phyloP scores from a whole-genome alignment of 1,140 invertebrate species.

The Heliconius hermathena region DNA sequence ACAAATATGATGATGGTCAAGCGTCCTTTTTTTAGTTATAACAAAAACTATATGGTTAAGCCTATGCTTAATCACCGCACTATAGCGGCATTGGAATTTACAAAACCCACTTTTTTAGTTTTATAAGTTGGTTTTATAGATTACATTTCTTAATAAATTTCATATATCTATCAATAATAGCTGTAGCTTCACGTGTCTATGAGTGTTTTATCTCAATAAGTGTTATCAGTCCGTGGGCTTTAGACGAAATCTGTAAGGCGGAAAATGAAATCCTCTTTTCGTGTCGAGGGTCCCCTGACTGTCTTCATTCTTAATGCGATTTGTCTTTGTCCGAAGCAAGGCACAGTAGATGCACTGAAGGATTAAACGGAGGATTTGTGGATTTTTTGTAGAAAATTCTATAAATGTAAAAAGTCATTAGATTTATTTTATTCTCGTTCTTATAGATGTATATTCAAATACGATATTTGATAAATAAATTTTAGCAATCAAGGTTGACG shows the following conservation, averaged over 20 bases:
- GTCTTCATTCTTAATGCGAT: slow-evolving; percentile 30
- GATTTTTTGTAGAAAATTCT: too few species aligned
- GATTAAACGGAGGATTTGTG: too few species aligned
- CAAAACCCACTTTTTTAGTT: too few species aligned
- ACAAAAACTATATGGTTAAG: too few species aligned
- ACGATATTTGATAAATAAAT: not conserved
- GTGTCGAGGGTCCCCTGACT: slow-evolving; percentile 23
- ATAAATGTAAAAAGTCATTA: not conserved
- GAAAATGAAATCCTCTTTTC: slow-evolving; percentile 30
- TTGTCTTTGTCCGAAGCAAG: slow-evolving; percentile 31
- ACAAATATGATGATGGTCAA: too few species aligned
- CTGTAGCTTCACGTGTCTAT: not conserved
- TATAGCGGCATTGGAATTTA: too few species aligned
- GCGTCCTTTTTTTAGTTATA: too few species aligned
- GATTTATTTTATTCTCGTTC: not conserved
- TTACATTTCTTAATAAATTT: not conserved
- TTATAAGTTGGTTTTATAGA: too few species aligned
- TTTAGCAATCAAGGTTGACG: too few species aligned
- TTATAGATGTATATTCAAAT: too few species aligned
- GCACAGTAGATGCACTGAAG: not conserved
- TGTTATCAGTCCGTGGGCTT: slow-evolving; percentile 21
- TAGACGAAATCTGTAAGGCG: slow-evolving; percentile 25
- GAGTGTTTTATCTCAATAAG: slow-evolving; percentile 6
- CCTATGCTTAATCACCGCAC: too few species aligned
- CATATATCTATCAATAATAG: not conserved